Evolutionary conservation across 2,888 invertebrate species (phyloP).

Genomic region (Plagodis dolabraria): DNA sequence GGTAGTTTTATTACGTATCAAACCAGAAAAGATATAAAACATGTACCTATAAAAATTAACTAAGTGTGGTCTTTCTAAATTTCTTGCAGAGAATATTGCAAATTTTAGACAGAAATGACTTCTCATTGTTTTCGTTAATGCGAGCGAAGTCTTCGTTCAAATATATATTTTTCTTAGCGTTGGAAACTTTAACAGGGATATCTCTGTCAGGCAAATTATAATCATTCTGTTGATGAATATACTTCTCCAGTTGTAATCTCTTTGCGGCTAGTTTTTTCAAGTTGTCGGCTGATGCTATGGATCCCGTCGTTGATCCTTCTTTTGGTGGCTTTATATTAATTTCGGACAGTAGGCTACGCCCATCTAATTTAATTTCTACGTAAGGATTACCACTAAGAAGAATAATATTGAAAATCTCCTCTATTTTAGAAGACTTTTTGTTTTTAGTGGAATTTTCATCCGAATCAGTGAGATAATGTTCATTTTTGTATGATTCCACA

Average conservation of each 20-base stretch:
- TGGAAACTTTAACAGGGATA: conserved; percentile 69
- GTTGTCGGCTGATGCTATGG: conserved; percentile 66
- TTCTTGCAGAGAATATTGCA: conserved; percentile 69
- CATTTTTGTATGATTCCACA: conserved; percentile 63
- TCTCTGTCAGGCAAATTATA: conserved; percentile 52
- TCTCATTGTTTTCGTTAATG: conserved; percentile 43
- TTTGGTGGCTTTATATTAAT: conserved; percentile 58
- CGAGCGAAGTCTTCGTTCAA: conserved; percentile 58
- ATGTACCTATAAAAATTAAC: conserved; percentile 15
- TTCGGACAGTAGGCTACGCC: conserved; percentile 64
- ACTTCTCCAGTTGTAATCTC: conserved; percentile 55
- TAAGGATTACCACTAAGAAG: conserved; percentile 51
- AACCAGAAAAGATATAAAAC: neutral
- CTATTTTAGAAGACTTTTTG: conserved; percentile 36
- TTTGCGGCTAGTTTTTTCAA: conserved; percentile 60
- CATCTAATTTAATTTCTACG: conserved; percentile 61
- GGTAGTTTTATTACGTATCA: too few species aligned
- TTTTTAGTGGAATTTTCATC: conserved; percentile 46
- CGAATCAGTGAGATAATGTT: conserved; percentile 61
- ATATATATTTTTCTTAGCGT: conserved; percentile 68
- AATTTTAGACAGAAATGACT: conserved; percentile 66
- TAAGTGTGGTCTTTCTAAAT: conserved; percentile 56
- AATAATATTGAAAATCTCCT: conserved; percentile 60
- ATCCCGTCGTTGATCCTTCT: conserved; percentile 35
- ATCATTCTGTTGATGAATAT: conserved; percentile 43